phyloP scores from a whole-genome alignment of 1,140 invertebrate genomes.

The Agrypnia vestita region DNA sequence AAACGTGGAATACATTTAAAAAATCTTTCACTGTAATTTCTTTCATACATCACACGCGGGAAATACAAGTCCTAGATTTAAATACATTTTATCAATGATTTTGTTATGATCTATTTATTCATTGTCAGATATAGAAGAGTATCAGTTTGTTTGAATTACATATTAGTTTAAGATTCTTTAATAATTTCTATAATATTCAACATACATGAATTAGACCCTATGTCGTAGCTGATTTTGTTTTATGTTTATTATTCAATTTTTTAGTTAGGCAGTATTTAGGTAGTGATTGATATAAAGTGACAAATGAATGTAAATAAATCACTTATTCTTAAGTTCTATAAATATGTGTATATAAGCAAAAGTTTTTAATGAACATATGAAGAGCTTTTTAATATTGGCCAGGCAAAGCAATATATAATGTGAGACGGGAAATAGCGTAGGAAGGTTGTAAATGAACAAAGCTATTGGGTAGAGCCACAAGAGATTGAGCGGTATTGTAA shows the following conservation, averaged over 20 bases:
- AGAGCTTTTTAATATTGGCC: slow-evolving; percentile 47
- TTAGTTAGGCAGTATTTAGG: slow-evolving; percentile 26
- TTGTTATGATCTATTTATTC: slow-evolving; percentile 41
- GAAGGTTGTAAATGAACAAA: slow-evolving; percentile 25
- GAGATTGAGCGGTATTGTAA: slow-evolving; percentile 10
- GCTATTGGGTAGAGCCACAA: slow-evolving; percentile 9
- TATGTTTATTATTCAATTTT: slow-evolving; percentile 30
- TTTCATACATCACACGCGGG: slow-evolving; percentile 16
- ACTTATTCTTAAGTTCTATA: slow-evolving; percentile 54
- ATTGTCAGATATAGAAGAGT: slow-evolving; percentile 37
- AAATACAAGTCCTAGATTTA: slow-evolving; percentile 38
- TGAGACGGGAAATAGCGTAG: neutral
- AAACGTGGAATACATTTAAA: slow-evolving; percentile 14
- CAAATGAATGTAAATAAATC: slow-evolving; percentile 57
- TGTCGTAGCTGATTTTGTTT: slow-evolving; percentile 23
- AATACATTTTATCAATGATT: slow-evolving; percentile 46
- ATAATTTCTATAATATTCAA: slow-evolving; percentile 22
- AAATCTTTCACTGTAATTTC: slow-evolving; percentile 20
- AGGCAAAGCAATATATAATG: slow-evolving; percentile 47
- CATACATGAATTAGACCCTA: slow-evolving; percentile 1
- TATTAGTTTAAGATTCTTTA: slow-evolving; percentile 21
- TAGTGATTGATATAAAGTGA: slow-evolving; percentile 46
- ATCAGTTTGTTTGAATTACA: slow-evolving; percentile 9
- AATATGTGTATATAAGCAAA: slow-evolving; percentile 48
- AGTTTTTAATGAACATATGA: slow-evolving; percentile 54